Conservation (phyloP, 2,888 invertebrate genomes). For the Prosapia bicincta region DNA sequence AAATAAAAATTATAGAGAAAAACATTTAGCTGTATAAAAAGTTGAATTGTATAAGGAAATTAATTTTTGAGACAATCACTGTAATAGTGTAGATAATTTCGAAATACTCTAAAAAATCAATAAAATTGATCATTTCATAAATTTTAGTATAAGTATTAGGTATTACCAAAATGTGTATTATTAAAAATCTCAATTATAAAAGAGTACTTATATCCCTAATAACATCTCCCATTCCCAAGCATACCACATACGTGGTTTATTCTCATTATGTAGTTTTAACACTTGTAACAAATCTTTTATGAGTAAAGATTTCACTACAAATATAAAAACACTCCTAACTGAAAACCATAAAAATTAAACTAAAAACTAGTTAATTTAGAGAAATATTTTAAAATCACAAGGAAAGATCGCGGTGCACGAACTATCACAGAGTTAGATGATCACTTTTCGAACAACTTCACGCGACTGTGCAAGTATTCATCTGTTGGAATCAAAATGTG, state of each 20-base stretch:
- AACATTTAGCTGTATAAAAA: too few species aligned
- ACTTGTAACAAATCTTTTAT: not conserved
- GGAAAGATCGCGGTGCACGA: not conserved
- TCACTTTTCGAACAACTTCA: not conserved
- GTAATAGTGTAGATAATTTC: too few species aligned
- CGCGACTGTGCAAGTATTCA: not conserved
- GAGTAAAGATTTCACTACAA: not conserved
- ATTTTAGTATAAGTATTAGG: too few species aligned
- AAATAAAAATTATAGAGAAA: too few species aligned
- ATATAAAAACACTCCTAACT: not conserved
- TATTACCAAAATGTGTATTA: too few species aligned
- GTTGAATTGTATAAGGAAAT: too few species aligned
- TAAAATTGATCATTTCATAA: too few species aligned
- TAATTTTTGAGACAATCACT: too few species aligned
- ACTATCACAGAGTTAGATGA: not conserved
- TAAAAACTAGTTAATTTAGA: not conserved
- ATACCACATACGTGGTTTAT: not conserved
- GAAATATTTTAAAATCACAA: not conserved
- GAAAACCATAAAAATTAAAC: not conserved
- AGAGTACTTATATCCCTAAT: too few species aligned
- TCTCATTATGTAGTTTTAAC: not conserved
- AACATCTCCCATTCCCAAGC: too few species aligned
- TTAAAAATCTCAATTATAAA: too few species aligned
- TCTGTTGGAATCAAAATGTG: not conserved
- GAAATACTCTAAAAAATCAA: too few species aligned